Conservation (phyloP, 2,113 vertebrate species). For the Epinephelus lanceolatus region DNA sequence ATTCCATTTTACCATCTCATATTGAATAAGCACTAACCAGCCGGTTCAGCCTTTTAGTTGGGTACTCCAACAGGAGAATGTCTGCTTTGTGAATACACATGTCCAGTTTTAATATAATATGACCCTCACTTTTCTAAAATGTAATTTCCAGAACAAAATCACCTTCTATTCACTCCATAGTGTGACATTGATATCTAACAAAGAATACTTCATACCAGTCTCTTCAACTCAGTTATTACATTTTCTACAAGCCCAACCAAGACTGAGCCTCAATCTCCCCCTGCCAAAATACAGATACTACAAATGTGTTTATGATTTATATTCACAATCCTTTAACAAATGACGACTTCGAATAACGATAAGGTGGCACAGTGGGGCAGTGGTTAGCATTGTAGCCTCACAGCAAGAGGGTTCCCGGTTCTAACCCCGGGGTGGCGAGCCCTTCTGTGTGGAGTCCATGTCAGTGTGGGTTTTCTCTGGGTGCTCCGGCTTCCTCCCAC, state of each 20-base stretch:
- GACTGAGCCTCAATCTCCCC: not conserved
- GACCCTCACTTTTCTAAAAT: not conserved
- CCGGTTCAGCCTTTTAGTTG: not conserved
- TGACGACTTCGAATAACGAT: too few species aligned
- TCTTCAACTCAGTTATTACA: not conserved
- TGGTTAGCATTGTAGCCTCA: too few species aligned
- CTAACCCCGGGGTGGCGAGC: too few species aligned
- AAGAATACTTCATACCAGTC: not conserved
- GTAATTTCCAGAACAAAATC: not conserved
- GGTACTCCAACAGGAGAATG: not conserved
- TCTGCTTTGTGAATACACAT: not conserved
- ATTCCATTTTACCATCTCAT: not conserved
- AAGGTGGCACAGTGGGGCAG: too few species aligned
- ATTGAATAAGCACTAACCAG: not conserved
- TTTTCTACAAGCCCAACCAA: not conserved
- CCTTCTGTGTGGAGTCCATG: too few species aligned
- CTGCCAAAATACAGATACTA: not conserved
- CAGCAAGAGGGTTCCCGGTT: too few species aligned
- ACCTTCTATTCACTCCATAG: not conserved
- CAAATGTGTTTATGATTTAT: not conserved
- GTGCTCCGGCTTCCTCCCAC: too few species aligned
- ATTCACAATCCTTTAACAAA: not conserved
- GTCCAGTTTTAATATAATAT: not conserved
- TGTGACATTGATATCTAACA: constrained; percentile 2
- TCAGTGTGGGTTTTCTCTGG: too few species aligned